These are phyloP conservation scores for Rhagonycha lutea DNA, from an alignment of 2,888 invertebrate species.

Conservation along the genomic window DNA sequence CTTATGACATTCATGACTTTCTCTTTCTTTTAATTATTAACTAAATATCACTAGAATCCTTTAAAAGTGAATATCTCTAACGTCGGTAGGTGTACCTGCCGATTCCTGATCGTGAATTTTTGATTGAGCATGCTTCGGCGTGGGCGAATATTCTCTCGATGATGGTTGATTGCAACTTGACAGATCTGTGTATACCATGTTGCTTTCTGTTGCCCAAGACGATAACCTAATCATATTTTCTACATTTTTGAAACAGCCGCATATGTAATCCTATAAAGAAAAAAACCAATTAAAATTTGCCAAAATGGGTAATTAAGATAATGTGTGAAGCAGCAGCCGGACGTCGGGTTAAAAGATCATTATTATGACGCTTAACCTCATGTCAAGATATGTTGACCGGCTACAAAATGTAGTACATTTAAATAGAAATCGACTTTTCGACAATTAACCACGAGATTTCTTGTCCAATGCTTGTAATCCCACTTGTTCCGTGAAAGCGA, in stretches of 20 bases:
- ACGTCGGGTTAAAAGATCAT: background rate
- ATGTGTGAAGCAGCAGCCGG: background rate
- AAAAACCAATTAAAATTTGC: slow-evolving; percentile 5
- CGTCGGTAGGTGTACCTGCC: slow-evolving; percentile 84
- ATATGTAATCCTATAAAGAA: slow-evolving; percentile 72
- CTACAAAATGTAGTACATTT: background rate
- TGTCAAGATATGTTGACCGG: background rate
- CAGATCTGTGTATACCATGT: slow-evolving; percentile 31
- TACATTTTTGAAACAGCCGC: slow-evolving; percentile 78
- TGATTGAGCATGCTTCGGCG: slow-evolving; percentile 49
- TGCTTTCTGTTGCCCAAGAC: slow-evolving; percentile 33
- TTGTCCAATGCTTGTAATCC: background rate
- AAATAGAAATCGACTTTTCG: background rate
- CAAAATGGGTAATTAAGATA: background rate
- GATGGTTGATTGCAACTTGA: slow-evolving; percentile 38
- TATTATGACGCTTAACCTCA: background rate
- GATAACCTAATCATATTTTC: slow-evolving; percentile 72
- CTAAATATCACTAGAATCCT: slow-evolving; percentile 29
- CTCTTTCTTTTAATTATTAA: slow-evolving; percentile 14
- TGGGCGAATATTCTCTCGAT: slow-evolving; percentile 46
- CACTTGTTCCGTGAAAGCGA: background rate
- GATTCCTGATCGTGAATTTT: slow-evolving; percentile 67
- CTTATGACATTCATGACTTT: slow-evolving; percentile 30
- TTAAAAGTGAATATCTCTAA: slow-evolving; percentile 77
- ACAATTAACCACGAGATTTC: background rate